Conservation (phyloP, 2,113 vertebrate species). For the Triplophysa tibetana region DNA sequence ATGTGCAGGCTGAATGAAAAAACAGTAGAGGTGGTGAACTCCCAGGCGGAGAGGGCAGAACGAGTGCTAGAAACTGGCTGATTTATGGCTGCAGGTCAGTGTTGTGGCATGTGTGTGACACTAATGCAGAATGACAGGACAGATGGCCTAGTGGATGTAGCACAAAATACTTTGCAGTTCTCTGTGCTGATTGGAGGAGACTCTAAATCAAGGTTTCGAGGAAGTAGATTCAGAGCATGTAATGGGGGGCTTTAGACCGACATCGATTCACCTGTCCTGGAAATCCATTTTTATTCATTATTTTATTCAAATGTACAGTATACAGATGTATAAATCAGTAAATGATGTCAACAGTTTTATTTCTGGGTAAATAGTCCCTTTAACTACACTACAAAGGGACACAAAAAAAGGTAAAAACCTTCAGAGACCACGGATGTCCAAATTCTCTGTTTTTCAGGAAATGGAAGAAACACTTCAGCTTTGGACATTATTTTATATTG, state of each 20-base stretch:
- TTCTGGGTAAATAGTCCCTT: no score
- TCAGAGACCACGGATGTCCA: no score
- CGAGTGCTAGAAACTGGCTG: slow-evolving; percentile 46
- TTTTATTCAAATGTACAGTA: no score
- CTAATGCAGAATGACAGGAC: slow-evolving; percentile 69
- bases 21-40: slow-evolving; percentile 14
- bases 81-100: slow-evolving; percentile 66
- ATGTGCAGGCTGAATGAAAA: slow-evolving; percentile 6
- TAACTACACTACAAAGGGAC: no score
- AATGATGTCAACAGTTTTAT: no score
- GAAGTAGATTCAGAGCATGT: slow-evolving; percentile 23
- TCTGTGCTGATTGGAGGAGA: slow-evolving; percentile 11
- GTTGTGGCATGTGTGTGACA: slow-evolving; percentile 59
- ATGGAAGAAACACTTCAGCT: no score
- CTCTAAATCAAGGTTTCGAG: slow-evolving; percentile 13
- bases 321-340: no score
- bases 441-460: no score
- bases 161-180: slow-evolving; percentile 1
- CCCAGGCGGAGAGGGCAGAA: slow-evolving; percentile 36
- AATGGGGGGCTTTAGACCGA: no score
- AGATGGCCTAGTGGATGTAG: slow-evolving; percentile 58
- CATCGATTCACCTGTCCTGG: no score
- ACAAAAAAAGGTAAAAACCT: no score
- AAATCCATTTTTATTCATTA: not conserved
- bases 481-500: no score